Evolutionary conservation across 2,888 invertebrate genomes (phyloP).

Genomic region (Rhamphomyia laevipes): DNA sequence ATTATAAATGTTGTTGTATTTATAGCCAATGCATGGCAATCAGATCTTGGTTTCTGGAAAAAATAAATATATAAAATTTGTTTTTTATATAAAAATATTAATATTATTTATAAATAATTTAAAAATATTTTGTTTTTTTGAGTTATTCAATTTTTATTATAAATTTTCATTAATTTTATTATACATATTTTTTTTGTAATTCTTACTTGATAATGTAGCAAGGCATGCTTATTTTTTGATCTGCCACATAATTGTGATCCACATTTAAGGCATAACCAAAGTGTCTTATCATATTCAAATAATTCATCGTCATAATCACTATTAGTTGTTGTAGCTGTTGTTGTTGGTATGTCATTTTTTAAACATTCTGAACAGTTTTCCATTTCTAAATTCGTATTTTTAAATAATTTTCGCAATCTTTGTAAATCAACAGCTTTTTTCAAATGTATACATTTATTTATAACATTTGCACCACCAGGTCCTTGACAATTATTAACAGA

Average conservation of each 20-base stretch:
- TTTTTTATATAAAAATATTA: not conserved
- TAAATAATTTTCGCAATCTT: conserved; percentile 47
- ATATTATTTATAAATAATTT: not conserved
- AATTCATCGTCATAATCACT: conserved; percentile 22
- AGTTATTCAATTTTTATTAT: not conserved
- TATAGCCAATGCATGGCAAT: conserved; percentile 60
- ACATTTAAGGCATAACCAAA: conserved; percentile 76
- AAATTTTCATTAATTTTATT: not conserved
- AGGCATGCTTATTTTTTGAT: conserved; percentile 54
- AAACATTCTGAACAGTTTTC: conserved; percentile 47
- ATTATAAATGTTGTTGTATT: conserved; percentile 60
- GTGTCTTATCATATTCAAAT: conserved; percentile 40
- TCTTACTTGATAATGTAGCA: conserved; percentile 52
- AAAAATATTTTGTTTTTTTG: not conserved
- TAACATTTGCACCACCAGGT: not conserved
- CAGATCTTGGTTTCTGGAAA: conserved; percentile 54
- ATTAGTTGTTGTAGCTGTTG: conserved; percentile 24
- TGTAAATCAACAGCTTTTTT: conserved; percentile 54
- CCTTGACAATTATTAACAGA: conserved; percentile 25
- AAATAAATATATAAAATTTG: not conserved
- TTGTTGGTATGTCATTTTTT: conserved; percentile 34
- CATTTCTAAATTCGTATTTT: conserved; percentile 40
- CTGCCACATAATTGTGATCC: conserved; percentile 66
- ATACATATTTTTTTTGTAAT: not conserved
- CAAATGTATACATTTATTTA: conserved; percentile 53